These are phyloP conservation scores for Nemoura dubitans DNA, from an alignment of 2,888 invertebrate species.

Conservation along the genomic window DNA sequence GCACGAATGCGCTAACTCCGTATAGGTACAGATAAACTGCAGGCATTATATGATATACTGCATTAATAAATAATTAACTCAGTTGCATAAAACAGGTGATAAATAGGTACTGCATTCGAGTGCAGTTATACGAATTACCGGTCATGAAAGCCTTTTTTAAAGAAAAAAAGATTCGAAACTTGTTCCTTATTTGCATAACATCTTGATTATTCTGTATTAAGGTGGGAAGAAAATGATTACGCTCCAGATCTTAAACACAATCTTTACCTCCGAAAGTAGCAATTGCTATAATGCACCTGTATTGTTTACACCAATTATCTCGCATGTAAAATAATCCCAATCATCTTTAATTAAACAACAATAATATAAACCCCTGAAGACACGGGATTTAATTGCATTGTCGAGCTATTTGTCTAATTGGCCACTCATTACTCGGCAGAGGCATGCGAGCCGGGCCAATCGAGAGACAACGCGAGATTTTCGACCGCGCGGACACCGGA, in stretches of 20 bases:
- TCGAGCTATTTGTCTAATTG: not conserved
- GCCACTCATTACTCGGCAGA: not conserved
- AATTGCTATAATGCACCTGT: not conserved
- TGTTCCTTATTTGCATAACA: not conserved
- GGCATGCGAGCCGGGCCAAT: too few species aligned
- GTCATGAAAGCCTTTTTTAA: not conserved
- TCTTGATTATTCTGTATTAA: not conserved
- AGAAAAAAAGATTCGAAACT: not conserved
- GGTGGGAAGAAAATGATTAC: not conserved
- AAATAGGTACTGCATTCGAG: not conserved
- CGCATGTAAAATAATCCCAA: not conserved
- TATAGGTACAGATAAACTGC: not conserved
- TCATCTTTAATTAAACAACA: not conserved
- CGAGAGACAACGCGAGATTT: too few species aligned
- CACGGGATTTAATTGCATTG: not conserved
- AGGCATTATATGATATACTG: not conserved
- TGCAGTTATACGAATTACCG: not conserved
- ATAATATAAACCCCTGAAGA: not conserved
- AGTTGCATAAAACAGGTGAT: slow-evolving; percentile 7
- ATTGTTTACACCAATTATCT: not conserved
- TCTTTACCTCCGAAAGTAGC: too few species aligned
- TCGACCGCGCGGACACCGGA: too few species aligned
- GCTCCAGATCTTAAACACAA: not conserved
- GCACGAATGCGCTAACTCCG: not conserved
- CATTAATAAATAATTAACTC: not conserved